Evolutionary conservation across 2,888 invertebrate species (phyloP), one percentile per base, ranked within the genome.

Genomic region (Automeris io): DNA sequence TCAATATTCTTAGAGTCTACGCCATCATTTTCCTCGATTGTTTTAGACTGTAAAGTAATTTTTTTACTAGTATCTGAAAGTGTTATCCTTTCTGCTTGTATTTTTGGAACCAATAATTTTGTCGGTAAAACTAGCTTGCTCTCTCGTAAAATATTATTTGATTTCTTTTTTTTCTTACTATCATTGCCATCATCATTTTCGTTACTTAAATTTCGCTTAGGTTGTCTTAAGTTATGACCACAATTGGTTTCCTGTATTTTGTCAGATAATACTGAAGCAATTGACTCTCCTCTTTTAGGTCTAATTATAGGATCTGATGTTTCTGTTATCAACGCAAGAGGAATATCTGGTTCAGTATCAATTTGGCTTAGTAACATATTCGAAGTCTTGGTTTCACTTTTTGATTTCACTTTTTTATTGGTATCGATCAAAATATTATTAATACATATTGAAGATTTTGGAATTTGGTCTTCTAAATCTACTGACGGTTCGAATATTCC

Each of bases 401-500:
- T 82, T 3, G 51, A 24, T 57, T 77, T 82, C 2, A 57, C 54
- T 62, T 88, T 66, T 43, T 86, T 88, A 46, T 75, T 78, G 0
- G 73, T 66, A 5, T 89, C 88, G 6, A 50, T 47, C 44, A 70
- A 47, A 35, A 64, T 48, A 49, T 67, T 78, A 40, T 52, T 76
- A 2, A 89, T 77, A 41, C 85, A 87, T 33, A 90, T 85, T 31
- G 89, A 89, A 2, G 88, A 80, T 40, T 88, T 83, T 1, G 90
- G 90, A 56, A 90, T 90, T 74, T 91, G 90, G 47, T 91, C 88
- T 75, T 91, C 91, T 42, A 91, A 73, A 67, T 91, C 91, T 19
- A 91, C 75, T 1, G 92, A 90, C 1, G 92, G 90, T 60, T 92
- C 91, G 66, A 92, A 92, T 54, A 92, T 90, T 5, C 92, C 92